Conservation (phyloP, 2,888 invertebrate species). For the Lasiommata megera region DNA sequence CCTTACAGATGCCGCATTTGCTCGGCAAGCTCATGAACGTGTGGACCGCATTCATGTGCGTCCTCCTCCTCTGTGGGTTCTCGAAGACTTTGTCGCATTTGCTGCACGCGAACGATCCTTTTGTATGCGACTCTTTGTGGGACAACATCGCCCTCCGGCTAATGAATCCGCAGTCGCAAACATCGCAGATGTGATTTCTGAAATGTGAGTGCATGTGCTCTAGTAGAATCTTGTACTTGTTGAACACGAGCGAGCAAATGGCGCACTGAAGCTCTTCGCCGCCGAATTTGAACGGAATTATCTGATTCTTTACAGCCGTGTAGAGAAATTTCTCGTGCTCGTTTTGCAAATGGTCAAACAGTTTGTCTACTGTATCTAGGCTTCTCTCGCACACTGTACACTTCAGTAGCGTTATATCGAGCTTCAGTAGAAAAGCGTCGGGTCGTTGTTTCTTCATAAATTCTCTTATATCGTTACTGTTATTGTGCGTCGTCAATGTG, state of each 20-base stretch:
- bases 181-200: slow-evolving; percentile 45
- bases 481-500: background rate
- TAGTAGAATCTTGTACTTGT: slow-evolving; percentile 35
- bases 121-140: slow-evolving; percentile 39
- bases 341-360: slow-evolving; percentile 2
- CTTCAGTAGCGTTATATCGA: slow-evolving; percentile 6
- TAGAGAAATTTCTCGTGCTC: background rate
- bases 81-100: slow-evolving; percentile 36
- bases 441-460: background rate
- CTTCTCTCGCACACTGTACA: slow-evolving; percentile 1
- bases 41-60: slow-evolving; percentile 31
- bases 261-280: slow-evolving; percentile 34
- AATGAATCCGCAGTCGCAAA: slow-evolving; percentile 44
- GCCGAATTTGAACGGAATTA: slow-evolving; percentile 44
- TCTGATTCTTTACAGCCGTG: background rate
- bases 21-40: slow-evolving; percentile 1
- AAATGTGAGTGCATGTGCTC: slow-evolving; percentile 52
- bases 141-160: slow-evolving; percentile 34
- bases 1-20: slow-evolving; percentile 11
- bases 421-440: slow-evolving; percentile 11
- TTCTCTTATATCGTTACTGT: background rate
- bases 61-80: slow-evolving; percentile 30
- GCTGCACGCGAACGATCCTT: slow-evolving; percentile 44
- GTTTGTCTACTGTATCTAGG: background rate
- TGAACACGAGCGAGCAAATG: slow-evolving; percentile 32